A percentile compares a stretch with the other conserved stretches of the same genome.
Evolutionary conservation across 2,113 vertebrate species (phyloP).

Genomic region (Caracal caracal): DNA sequence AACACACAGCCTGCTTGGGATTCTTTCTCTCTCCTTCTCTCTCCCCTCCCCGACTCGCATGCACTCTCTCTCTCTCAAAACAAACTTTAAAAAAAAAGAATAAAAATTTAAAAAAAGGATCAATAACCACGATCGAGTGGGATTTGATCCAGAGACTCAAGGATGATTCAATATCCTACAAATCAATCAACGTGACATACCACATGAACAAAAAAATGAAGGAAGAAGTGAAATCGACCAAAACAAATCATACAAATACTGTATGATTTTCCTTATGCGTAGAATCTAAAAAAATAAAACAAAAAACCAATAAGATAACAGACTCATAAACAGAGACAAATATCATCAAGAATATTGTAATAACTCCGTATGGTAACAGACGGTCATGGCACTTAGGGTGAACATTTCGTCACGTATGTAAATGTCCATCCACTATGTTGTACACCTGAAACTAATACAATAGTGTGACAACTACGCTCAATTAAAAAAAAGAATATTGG

Average conservation of each 20-base stretch:
- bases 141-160: no score
- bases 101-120: no score
- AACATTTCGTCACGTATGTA: fast-evolving
- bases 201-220: no score
- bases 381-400: not conserved
- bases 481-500: not conserved
- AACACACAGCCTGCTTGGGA: no score
- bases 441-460: not conserved
- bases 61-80: no score
- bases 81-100: no score
- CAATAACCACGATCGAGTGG: no score
- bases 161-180: no score
- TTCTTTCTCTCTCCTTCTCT: no score
- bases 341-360: not conserved
- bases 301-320: not conserved
- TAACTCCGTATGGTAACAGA: not conserved
- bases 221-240: not conserved
- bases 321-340: not conserved
- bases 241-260: not conserved
- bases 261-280: not conserved
- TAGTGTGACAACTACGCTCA: not conserved
- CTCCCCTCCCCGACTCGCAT: no score
- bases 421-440: not conserved
- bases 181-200: no score
- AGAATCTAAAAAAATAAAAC: not conserved